These are phyloP conservation scores for Mesorhabditis sp. DNA, from an alignment of 2,888 invertebrate species.

Conservation along the genomic window DNA sequence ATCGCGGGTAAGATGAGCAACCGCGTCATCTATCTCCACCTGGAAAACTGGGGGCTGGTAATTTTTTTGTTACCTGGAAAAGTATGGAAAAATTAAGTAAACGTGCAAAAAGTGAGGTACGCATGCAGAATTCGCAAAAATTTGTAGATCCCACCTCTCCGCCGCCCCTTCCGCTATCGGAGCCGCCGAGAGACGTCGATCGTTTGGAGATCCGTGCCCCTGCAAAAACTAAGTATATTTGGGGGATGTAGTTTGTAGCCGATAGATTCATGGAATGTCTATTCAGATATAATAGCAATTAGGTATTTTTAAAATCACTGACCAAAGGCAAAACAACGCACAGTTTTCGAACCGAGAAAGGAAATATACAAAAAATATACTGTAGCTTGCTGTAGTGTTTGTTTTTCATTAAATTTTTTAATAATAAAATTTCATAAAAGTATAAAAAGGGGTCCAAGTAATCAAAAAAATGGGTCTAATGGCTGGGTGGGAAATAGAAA, in stretches of 20 bases:
- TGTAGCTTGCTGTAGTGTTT: not conserved
- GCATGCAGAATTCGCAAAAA: no score
- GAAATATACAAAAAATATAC: not conserved
- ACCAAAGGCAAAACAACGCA: not conserved
- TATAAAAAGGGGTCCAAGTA: not conserved
- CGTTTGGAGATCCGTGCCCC: no score
- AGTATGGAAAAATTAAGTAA: no score
- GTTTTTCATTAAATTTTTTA: not conserved
- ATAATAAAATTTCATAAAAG: not conserved
- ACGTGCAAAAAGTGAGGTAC: no score
- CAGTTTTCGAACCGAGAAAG: not conserved
- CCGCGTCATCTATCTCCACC: constrained; percentile 39
- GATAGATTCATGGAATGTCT: no score
- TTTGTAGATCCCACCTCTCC: no score
- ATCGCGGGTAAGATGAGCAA: constrained; percentile 54
- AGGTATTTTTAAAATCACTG: not conserved
- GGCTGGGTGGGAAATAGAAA: not conserved
- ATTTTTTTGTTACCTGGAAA: no score
- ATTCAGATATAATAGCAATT: no score
- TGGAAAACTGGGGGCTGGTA: not conserved
- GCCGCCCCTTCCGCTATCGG: no score
- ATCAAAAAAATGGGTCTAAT: not conserved
- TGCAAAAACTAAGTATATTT: no score
- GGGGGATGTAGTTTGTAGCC: no score
- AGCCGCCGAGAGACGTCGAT: no score